Conservation (phyloP, 2,888 invertebrate species). For the Drosophila trichaetosa region DNA sequence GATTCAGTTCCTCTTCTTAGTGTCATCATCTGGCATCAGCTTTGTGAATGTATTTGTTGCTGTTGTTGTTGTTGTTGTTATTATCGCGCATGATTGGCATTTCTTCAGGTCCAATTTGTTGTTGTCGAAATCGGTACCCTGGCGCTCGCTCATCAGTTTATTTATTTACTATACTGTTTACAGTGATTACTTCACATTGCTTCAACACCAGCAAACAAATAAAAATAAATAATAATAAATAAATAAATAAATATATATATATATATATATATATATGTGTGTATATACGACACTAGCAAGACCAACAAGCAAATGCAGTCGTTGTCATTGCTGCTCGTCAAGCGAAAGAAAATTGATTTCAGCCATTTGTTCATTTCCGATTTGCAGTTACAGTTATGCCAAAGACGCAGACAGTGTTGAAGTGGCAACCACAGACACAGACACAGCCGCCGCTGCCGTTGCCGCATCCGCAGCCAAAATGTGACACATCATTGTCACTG, state of each 20-base stretch:
- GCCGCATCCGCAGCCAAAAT: conserved; percentile 41
- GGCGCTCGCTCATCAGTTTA: conserved; percentile 60
- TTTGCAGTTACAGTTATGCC: conserved; percentile 53
- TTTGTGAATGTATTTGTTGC: conserved; percentile 16
- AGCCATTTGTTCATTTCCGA: conserved; percentile 62
- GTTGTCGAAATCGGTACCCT: conserved; percentile 15
- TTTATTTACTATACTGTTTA: conserved; percentile 67
- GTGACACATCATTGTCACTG: conserved; percentile 63
- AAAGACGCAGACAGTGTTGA: conserved; percentile 28
- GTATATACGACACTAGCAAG: conserved; percentile 1
- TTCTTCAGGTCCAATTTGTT: conserved; percentile 52
- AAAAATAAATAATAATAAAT: background rate
- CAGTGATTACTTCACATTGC: conserved; percentile 74
- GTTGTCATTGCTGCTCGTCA: conserved; percentile 24
- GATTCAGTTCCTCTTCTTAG: conserved; percentile 21
- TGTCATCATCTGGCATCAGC: conserved; percentile 38
- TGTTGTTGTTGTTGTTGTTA: conserved; percentile 58
- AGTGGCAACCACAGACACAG: conserved; percentile 25
- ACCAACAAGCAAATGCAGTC: conserved; percentile 39
- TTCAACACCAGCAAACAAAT: conserved; percentile 22
- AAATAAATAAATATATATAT: too few species aligned
- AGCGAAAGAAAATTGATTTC: conserved; percentile 67
- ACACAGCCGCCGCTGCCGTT: background rate
- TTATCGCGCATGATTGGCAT: conserved; percentile 79
- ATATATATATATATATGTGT: background rate